Evolutionary conservation across 1,140 invertebrate genomes (phyloP).

Genomic region (Psix sp.): DNA sequence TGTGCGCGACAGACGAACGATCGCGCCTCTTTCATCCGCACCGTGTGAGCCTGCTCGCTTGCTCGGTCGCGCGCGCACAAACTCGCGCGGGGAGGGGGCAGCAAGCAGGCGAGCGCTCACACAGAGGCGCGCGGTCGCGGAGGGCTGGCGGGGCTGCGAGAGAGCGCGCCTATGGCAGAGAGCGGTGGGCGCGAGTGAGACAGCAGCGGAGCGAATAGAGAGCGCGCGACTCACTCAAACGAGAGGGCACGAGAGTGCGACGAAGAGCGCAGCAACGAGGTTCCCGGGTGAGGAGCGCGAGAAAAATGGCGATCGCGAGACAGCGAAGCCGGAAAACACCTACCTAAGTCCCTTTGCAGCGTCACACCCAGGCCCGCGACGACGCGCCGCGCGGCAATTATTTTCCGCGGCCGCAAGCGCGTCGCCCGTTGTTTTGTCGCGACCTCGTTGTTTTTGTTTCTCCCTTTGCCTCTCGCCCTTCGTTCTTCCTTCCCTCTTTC

Average conservation of each 20-base stretch:
- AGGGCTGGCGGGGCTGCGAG: no score
- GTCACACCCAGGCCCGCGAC: conserved; percentile 27
- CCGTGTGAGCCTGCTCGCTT: conserved; percentile 28
- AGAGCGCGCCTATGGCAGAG: no score
- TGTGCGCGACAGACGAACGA: conserved; percentile 22
- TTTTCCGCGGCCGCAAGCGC: not conserved
- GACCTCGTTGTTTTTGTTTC: not conserved
- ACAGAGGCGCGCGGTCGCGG: no score
- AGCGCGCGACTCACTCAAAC: not conserved
- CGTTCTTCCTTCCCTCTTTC: not conserved
- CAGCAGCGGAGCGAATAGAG: not conserved
- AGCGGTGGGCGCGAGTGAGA: not conserved
- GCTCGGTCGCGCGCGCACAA: conserved; percentile 4
- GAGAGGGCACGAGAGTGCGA: not conserved
- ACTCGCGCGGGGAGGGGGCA: not conserved
- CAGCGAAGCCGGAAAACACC: conserved; percentile 43
- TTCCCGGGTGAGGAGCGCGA: conserved; percentile 48
- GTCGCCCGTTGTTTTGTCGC: not conserved
- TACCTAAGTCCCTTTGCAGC: conserved; percentile 26
- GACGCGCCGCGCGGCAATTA: conserved; percentile 12
- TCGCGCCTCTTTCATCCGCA: conserved; percentile 34
- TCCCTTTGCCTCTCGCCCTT: not conserved
- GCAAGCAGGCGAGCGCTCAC: no score
- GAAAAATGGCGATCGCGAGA: conserved; percentile 51
- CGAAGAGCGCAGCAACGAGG: conserved; percentile 17